Evolutionary conservation across 92 coral and sea anemone species (phyloP).

Genomic region (Pocillopora grandis): DNA sequence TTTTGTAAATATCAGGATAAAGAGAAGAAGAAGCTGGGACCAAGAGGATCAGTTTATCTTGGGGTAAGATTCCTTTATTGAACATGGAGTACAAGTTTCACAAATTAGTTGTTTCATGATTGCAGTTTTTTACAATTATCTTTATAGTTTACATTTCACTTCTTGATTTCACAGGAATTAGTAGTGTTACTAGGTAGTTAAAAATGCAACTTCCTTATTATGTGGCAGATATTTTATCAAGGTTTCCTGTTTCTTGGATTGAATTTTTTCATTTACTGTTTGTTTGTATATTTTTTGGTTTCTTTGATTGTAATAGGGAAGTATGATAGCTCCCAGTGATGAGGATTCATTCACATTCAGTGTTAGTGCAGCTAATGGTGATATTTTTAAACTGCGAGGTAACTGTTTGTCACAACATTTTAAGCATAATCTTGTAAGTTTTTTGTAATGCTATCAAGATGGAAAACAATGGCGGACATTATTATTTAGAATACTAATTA

Average conservation of each 20-base stretch:
- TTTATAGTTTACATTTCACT: no score
- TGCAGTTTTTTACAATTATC: no score
- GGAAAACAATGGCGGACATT: no score
- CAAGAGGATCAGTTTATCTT: constrained; percentile 94
- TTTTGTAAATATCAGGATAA: constrained; percentile 63
- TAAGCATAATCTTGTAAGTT: background rate
- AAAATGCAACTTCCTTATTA: no score
- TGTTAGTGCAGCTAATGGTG: constrained; percentile 98
- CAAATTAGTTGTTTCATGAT: background rate
- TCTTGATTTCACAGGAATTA: no score
- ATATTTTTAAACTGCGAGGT: constrained; percentile 97
- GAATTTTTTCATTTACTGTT: background rate
- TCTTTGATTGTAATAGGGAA: constrained; percentile 64
- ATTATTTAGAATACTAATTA: no score
- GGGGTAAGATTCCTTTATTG: constrained; percentile 66
- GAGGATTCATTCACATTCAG: constrained; percentile 97
- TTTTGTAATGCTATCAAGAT: background rate
- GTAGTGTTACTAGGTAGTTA: no score
- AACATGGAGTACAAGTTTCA: background rate
- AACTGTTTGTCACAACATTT: background rate
- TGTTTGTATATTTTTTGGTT: no score
- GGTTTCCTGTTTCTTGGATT: background rate
- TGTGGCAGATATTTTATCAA: no score
- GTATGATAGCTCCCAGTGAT: constrained; percentile 94
- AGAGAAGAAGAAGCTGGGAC: constrained; percentile 87